These are phyloP conservation scores for Vesta saturnalis DNA, from an alignment of 2,888 invertebrate genomes.

Conservation along the genomic window DNA sequence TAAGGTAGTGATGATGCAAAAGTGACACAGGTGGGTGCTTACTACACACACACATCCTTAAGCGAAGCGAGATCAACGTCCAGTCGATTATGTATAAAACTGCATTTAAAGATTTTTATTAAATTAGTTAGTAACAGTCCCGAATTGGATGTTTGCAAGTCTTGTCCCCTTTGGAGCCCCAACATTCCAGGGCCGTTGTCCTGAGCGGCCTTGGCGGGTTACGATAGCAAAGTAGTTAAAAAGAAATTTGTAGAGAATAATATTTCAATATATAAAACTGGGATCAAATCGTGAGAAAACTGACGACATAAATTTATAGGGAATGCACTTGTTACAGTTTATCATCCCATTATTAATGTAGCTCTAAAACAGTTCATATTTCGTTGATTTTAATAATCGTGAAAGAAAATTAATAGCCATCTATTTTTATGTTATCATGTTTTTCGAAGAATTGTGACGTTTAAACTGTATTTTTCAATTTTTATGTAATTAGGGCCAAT, in stretches of 20 bases:
- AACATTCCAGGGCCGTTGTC: conserved; percentile 42
- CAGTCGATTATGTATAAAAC: too few species aligned
- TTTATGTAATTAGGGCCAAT: not conserved
- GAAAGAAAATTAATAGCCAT: not conserved
- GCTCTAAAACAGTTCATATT: too few species aligned
- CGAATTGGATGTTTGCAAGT: conserved; percentile 34
- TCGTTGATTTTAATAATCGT: too few species aligned
- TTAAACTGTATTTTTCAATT: conserved; percentile 1
- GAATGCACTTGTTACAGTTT: too few species aligned
- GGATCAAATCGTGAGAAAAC: not conserved
- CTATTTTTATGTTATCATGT: conserved; percentile 12
- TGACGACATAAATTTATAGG: too few species aligned
- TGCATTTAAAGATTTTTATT: conserved; percentile 17
- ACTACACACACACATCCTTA: not conserved
- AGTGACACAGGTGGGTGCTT: conserved; percentile 13
- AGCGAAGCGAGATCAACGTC: too few species aligned
- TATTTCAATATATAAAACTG: not conserved
- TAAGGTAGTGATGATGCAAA: not conserved
- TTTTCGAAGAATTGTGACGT: not conserved
- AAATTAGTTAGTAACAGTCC: conserved; percentile 29
- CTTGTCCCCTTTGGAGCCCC: conserved; percentile 43
- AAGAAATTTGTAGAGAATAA: conserved; percentile 25
- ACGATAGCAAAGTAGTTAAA: conserved; percentile 35
- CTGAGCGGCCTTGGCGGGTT: conserved; percentile 43
- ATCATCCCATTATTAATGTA: too few species aligned